Conservation (phyloP, 2,113 vertebrate species). For the Spheniscus mendiculus region DNA sequence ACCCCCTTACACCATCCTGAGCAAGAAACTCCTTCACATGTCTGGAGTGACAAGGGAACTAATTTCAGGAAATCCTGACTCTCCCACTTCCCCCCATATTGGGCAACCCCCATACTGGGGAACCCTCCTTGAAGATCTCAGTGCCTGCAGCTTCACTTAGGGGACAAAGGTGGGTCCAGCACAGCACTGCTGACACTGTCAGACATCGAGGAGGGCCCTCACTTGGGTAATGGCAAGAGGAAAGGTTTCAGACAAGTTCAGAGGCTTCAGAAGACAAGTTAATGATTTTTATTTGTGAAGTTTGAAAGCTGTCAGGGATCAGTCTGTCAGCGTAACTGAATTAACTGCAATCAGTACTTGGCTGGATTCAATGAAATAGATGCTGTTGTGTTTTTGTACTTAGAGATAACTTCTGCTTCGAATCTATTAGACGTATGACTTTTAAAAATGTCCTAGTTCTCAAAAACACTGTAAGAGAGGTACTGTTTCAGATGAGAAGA, state of each 20-base stretch:
- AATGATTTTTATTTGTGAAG: background rate
- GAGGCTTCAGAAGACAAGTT: background rate
- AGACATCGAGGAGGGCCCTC: fast-evolving
- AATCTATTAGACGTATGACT: background rate
- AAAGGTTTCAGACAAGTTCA: background rate
- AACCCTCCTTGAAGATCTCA: background rate
- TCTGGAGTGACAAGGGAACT: background rate
- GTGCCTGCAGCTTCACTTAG: background rate
- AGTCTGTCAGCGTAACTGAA: background rate
- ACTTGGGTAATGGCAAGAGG: background rate
- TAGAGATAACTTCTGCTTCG: background rate
- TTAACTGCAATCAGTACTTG: background rate
- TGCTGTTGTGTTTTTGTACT: background rate
- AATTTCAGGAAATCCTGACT: background rate
- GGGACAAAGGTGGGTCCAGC: background rate
- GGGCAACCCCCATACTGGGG: background rate
- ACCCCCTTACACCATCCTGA: background rate
- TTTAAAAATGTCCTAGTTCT: background rate
- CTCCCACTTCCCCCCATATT: background rate
- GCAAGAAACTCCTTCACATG: background rate
- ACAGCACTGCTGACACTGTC: background rate
- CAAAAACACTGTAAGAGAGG: background rate
- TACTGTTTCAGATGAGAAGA: background rate
- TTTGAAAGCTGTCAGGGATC: slow-evolving; percentile 15
- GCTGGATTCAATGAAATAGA: background rate